These are phyloP conservation scores for Forpus xanthops DNA, from an alignment of 2,797 vertebrate species.

Conservation along the genomic window DNA sequence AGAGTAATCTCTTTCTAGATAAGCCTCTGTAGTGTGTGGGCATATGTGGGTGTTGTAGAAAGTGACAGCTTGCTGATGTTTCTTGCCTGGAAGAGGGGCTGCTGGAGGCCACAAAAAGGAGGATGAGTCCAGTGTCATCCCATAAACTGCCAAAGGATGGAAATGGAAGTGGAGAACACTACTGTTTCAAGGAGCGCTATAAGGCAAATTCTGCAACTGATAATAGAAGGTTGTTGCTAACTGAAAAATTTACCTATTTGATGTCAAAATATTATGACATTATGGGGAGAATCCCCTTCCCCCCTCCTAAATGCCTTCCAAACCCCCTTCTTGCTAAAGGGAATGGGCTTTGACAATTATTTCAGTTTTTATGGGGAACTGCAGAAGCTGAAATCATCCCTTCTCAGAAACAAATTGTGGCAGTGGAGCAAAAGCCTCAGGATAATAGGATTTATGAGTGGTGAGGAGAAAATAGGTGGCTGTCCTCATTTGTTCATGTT, in stretches of 20 bases:
- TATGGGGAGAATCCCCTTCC: not conserved
- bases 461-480: not conserved
- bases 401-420: not conserved
- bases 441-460: not conserved
- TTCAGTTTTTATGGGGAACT: not conserved
- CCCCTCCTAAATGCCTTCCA: rapidly evolving
- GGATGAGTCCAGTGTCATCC: not conserved
- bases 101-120: not conserved
- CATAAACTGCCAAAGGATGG: not conserved
- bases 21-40: not conserved
- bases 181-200: not conserved
- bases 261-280: not conserved
- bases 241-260: not conserved
- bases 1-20: not conserved
- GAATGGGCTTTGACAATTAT: not conserved
- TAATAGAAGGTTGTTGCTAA: not conserved
- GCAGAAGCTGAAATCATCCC: not conserved
- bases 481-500: not conserved
- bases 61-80: not conserved
- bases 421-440: not conserved
- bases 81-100: not conserved
- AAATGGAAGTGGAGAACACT: not conserved
- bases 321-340: not conserved
- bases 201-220: not conserved
- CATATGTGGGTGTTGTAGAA: not conserved